phyloP scores from a whole-genome alignment of 1,140 invertebrate species.

The Latrodectus geometricus region DNA sequence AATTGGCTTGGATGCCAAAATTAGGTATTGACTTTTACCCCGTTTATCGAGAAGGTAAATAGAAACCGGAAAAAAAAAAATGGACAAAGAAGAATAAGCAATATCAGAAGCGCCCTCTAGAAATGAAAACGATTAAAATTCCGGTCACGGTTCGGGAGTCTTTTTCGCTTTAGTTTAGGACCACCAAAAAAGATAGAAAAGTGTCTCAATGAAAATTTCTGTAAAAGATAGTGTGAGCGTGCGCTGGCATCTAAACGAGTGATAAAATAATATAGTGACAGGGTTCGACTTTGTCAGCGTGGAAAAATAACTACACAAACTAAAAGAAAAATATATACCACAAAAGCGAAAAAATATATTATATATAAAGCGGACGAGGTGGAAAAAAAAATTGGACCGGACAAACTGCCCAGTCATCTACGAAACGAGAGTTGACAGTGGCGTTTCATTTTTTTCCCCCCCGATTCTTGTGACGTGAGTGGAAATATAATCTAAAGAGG shows the following conservation, averaged over 20 bases:
- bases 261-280: conserved; percentile 4
- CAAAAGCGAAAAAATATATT: conserved; percentile 28
- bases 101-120: background rate
- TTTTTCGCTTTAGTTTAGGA: conserved; percentile 47
- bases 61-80: background rate
- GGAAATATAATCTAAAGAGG: background rate
- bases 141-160: conserved; percentile 25
- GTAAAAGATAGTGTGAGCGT: conserved; percentile 31
- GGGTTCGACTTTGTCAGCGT: background rate
- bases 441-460: background rate
- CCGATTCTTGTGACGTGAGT: conserved; percentile 6
- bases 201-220: conserved; percentile 5
- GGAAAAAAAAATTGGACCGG: conserved; percentile 30
- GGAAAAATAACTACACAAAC: background rate
- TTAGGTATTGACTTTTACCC: background rate
- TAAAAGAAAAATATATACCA: background rate
- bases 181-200: conserved; percentile 24
- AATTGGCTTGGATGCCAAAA: background rate
- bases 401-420: conserved; percentile 37
- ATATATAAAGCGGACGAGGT: background rate
- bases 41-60: background rate
- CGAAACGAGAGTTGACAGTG: conserved; percentile 30
- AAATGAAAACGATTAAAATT: conserved; percentile 32
- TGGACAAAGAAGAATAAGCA: background rate
- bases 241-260: conserved; percentile 35